These are phyloP conservation scores for Thymelicus sylvestris DNA, from an alignment of 2,888 invertebrate species.

Conservation along the genomic window DNA sequence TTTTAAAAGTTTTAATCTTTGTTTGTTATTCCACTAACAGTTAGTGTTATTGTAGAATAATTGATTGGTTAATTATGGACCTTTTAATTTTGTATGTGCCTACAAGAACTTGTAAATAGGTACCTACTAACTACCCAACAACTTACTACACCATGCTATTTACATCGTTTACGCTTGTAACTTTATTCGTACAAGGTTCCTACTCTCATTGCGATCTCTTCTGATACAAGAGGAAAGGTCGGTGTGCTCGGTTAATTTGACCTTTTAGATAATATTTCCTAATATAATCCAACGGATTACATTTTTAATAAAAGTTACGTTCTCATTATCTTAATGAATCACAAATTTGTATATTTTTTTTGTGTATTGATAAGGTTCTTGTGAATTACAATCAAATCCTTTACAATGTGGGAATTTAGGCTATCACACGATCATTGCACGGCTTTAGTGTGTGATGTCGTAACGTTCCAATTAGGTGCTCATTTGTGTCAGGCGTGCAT, in stretches of 20 bases:
- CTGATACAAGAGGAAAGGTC: slow-evolving; percentile 16
- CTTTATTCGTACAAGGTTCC: not conserved
- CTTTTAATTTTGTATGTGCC: too few species aligned
- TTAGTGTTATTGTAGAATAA: too few species aligned
- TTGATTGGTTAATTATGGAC: too few species aligned
- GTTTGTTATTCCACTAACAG: too few species aligned
- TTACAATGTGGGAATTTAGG: slow-evolving; percentile 41
- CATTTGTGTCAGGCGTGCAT: slow-evolving; percentile 80
- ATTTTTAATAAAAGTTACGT: not conserved
- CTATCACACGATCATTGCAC: slow-evolving; percentile 64
- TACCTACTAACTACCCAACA: too few species aligned
- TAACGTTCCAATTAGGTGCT: slow-evolving; percentile 82
- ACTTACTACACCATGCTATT: too few species aligned
- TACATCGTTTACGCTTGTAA: not conserved
- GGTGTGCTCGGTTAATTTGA: slow-evolving; percentile 18
- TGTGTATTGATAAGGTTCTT: slow-evolving; percentile 21
- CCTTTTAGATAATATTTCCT: slow-evolving; percentile 18
- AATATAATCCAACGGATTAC: slow-evolving; percentile 14
- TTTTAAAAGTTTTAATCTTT: too few species aligned
- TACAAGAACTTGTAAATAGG: too few species aligned
- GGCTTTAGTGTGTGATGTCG: slow-evolving; percentile 70
- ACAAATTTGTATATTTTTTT: not conserved
- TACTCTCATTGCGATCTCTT: slow-evolving; percentile 3
- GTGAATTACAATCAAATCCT: slow-evolving; percentile 26
- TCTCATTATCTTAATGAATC: slow-evolving; percentile 2